Conservation (phyloP, 2,888 invertebrate genomes). For the Alviniconcha strummeri region DNA sequence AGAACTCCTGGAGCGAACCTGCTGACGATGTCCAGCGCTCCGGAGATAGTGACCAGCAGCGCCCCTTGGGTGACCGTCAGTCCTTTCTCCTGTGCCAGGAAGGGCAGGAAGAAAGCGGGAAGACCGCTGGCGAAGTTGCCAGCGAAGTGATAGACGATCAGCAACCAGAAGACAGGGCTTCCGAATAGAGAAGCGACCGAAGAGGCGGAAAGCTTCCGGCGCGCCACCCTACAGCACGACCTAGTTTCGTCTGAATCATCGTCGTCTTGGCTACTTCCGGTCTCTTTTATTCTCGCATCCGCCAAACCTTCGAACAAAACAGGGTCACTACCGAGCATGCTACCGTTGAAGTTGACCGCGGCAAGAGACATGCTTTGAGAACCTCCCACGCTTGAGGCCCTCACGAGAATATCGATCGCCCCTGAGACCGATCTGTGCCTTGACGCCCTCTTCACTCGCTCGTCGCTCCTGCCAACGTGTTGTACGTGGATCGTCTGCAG, state of each 20-base stretch:
- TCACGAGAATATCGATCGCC: not conserved
- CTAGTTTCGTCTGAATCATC: no score
- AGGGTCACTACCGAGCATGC: not conserved
- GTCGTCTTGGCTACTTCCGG: not conserved
- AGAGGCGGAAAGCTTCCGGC: not conserved
- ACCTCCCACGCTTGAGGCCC: not conserved
- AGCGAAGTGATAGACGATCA: not conserved
- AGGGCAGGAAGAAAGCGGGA: slow-evolving; percentile 3
- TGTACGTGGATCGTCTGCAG: not conserved
- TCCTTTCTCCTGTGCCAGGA: slow-evolving; percentile 11
- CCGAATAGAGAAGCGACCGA: not conserved
- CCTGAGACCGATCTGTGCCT: not conserved
- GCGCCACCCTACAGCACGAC: not conserved
- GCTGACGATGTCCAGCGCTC: slow-evolving; percentile 21
- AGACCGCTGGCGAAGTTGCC: not conserved
- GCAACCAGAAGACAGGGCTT: not conserved
- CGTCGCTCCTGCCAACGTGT: no score
- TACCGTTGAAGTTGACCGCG: not conserved
- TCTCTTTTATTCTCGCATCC: not conserved
- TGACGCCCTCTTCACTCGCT: not conserved
- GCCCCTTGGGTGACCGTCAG: not conserved
- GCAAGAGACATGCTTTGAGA: not conserved
- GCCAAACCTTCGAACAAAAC: not conserved
- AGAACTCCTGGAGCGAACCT: slow-evolving; percentile 11
- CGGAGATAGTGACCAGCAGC: slow-evolving; percentile 10